phyloP scores from a whole-genome alignment of 2,113 vertebrate genomes.

The Odocoileus virginianus region DNA sequence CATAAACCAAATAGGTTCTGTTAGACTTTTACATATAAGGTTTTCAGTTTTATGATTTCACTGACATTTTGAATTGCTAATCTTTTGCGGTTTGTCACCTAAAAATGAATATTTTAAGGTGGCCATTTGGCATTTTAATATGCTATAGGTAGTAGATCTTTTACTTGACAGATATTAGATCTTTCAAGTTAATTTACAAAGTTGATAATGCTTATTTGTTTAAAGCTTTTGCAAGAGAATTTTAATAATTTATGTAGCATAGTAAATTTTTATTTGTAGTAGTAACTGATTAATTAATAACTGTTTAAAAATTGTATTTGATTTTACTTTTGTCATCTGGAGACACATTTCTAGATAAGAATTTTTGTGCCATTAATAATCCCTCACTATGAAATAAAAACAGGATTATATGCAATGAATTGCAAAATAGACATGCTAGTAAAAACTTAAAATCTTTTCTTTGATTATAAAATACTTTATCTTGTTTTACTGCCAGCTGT shows the following conservation, averaged over 20 bases:
- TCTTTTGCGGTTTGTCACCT: constrained; percentile 22
- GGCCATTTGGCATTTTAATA: constrained; percentile 22
- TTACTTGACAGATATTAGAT: neutral
- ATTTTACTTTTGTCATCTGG: constrained; percentile 36
- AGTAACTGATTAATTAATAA: constrained; percentile 49
- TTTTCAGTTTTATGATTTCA: constrained; percentile 37
- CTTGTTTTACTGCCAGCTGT: neutral
- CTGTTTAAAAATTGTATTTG: neutral
- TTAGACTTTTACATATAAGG: neutral
- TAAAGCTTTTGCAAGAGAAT: constrained; percentile 1
- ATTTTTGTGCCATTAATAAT: neutral
- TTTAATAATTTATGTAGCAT: constrained; percentile 41
- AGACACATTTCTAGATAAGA: constrained; percentile 1
- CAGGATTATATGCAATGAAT: neutral
- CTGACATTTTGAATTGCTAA: constrained; percentile 22
- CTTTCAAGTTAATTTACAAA: constrained; percentile 29
- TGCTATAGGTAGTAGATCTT: neutral
- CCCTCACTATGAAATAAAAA: constrained; percentile 15
- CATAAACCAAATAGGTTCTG: constrained; percentile 23
- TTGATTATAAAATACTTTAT: neutral
- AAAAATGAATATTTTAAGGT: constrained; percentile 35
- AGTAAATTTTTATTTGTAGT: constrained; percentile 23
- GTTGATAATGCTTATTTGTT: neutral
- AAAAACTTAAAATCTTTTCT: constrained; percentile 5
- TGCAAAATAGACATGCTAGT: neutral